phyloP scores from a whole-genome alignment of 2,113 vertebrate genomes.

The Ciconia maguari region DNA sequence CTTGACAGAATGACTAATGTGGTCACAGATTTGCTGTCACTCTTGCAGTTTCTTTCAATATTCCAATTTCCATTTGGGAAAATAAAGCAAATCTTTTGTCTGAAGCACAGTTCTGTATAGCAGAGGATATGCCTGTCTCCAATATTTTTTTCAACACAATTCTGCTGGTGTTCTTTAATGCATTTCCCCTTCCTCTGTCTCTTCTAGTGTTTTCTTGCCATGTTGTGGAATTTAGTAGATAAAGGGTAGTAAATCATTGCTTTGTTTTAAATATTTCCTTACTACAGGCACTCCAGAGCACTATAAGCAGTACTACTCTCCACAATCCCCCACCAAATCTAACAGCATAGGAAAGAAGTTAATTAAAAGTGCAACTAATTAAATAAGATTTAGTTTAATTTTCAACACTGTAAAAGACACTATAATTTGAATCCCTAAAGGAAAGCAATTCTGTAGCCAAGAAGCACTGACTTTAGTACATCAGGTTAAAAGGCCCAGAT shows the following conservation, averaged over 20 bases:
- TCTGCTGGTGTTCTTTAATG: neutral
- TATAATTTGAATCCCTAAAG: neutral
- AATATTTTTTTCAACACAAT: neutral
- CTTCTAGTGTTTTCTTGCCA: neutral
- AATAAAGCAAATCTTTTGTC: constrained; percentile 3
- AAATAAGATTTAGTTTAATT: neutral
- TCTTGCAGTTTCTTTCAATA: neutral
- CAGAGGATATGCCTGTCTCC: neutral
- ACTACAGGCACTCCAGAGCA: neutral
- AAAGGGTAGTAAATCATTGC: neutral
- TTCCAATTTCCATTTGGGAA: neutral
- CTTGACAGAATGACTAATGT: constrained; percentile 29
- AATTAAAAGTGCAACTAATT: neutral
- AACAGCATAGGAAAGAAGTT: neutral
- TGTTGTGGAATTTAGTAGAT: neutral
- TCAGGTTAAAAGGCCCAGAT: neutral
- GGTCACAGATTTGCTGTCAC: constrained; percentile 16
- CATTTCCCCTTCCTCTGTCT: neutral
- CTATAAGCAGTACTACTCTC: neutral
- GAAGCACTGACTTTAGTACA: neutral
- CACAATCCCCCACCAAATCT: neutral
- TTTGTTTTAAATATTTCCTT: neutral
- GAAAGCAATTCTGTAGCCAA: neutral
- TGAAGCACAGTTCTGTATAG: neutral
- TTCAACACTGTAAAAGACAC: neutral